These are phyloP conservation scores for Phoebastria nigripes DNA, from an alignment of 2,797 vertebrate genomes.

Conservation along the genomic window DNA sequence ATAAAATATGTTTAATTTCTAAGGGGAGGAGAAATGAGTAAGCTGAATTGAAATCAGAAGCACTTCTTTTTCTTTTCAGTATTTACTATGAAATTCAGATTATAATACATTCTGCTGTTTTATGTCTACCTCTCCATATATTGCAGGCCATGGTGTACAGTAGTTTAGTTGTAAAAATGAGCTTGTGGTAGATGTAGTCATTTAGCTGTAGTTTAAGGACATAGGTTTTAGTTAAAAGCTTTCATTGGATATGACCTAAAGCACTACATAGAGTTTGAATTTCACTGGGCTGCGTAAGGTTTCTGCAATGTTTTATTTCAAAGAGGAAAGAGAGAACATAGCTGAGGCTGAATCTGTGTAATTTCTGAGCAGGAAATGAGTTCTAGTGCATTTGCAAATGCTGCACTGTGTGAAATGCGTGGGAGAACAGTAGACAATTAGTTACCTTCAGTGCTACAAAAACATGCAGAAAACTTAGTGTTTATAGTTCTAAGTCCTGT, in stretches of 20 bases:
- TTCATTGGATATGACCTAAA: background rate
- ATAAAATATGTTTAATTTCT: background rate
- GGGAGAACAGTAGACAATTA: background rate
- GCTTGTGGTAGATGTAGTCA: background rate
- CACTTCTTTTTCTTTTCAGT: background rate
- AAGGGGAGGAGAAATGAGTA: background rate
- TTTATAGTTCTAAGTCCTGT: background rate
- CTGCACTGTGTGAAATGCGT: background rate
- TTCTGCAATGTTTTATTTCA: background rate
- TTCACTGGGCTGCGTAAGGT: background rate
- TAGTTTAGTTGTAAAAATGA: background rate
- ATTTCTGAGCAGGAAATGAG: background rate
- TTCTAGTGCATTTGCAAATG: background rate
- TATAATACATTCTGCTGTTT: background rate
- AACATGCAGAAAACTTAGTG: background rate
- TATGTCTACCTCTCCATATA: background rate
- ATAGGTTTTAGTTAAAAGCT: background rate
- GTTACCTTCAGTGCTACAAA: background rate
- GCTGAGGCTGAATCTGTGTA: background rate
- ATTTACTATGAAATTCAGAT: background rate
- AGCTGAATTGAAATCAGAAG: background rate
- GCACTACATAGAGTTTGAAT: background rate
- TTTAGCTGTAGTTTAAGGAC: background rate
- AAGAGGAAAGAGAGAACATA: background rate
- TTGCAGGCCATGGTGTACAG: background rate